Base-by-base conservation (phyloP, 2,888 invertebrate species). In the Cephus pygmeus region DNA sequence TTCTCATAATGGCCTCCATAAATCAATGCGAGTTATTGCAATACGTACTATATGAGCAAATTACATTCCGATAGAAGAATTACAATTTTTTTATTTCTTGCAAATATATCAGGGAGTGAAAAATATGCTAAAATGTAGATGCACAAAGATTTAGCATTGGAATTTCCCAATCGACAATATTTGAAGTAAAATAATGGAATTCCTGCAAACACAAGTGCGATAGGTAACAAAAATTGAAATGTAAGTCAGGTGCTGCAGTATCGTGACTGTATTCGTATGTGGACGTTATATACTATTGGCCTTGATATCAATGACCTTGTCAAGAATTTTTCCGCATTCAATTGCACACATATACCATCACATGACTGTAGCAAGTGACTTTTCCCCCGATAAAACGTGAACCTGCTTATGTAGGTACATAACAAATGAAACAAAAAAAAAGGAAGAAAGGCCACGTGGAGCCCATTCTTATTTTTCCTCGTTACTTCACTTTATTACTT, bases 301-400 rank as follows among this genome's bases (percentile, higher is more conserved):
- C 88, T 88, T 90, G 88, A 88, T 89, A 88, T 82, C 86, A 79
- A 78, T 84, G 87, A 84, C 87, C 88, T 89, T 89, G 88, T 85
- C 84, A 87, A 85, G 86, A 88, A 88, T 89, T 89, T 85, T 89
- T 89, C 87, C 87, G 86, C 84, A 81, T 87, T 85, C 87, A 83
- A 84, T 87, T 85, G 84, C 84, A 81, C 76, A 68, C 76, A 69
- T 75, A 75, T 35, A 33, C 9, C 33, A 36, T 68, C 71, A 74
- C 23, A 82, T 77, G 74, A 71, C 71, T 73, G 73, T 69, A 76
- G 81, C 74, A 78, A 56, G 56, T 56, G 56, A 56, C 56, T 23
- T 56, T 23, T 56, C 56, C 23, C 9, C 56, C 56, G 56, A 23
- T 56, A 56, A 56, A 56, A 56, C 56, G 15, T 23, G 23, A 23